These are phyloP conservation scores for Spatulosminthurus flaviceps DNA, from an alignment of 2,888 invertebrate genomes.

Conservation along the genomic window DNA sequence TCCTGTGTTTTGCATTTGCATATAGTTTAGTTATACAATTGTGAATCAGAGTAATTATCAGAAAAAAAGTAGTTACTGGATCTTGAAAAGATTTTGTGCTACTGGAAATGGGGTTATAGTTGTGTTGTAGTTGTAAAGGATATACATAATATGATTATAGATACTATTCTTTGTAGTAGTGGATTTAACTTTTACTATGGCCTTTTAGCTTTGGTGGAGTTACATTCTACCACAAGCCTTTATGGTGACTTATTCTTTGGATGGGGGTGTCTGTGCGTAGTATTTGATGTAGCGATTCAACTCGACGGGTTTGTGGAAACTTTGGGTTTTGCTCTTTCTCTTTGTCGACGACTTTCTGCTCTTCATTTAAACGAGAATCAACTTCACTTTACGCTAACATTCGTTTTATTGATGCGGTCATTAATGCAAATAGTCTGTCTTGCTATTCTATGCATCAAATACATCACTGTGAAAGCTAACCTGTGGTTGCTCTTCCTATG, in stretches of 20 bases:
- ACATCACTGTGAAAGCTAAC: slow-evolving; percentile 45
- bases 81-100: no score
- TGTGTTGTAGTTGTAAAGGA: no score
- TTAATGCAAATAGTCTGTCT: slow-evolving; percentile 48
- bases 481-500: slow-evolving; percentile 39
- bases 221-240: no score
- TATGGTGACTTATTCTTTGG: no score
- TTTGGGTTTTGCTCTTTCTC: slow-evolving; percentile 15
- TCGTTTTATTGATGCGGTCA: slow-evolving; percentile 47
- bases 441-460: slow-evolving; percentile 38
- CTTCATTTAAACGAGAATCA: slow-evolving; percentile 30
- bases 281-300: neutral
- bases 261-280: neutral
- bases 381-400: slow-evolving; percentile 40
- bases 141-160: no score
- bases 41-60: neutral
- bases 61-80: no score
- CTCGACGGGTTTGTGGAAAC: neutral
- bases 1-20: neutral
- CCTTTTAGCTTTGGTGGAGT: no score
- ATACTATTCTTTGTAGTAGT: no score
- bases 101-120: no score
- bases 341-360: neutral
- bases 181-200: no score
- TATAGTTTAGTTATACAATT: neutral